A percentile compares a stretch with the other conserved stretches of the same genome.
phyloP scores from a whole-genome alignment of 1,140 invertebrate genomes.

The Drosophila asahinai region DNA sequence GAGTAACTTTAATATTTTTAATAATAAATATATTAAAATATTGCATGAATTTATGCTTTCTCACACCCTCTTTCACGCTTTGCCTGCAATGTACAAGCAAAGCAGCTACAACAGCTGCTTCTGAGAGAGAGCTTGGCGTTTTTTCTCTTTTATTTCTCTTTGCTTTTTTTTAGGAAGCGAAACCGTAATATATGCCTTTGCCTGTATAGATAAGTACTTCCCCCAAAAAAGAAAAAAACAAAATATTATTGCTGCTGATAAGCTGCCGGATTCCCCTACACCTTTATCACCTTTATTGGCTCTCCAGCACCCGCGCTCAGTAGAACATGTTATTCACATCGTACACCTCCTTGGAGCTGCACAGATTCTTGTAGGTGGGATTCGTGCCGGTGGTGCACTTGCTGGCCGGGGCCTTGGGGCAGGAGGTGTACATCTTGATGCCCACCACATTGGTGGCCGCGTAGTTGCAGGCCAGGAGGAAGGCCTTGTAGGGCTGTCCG shows the following conservation, averaged over 20 bases:
- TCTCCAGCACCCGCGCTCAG: background rate
- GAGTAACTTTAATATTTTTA: too few relatives aligned
- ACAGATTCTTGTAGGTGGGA: conserved; percentile 60
- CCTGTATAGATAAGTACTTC: too few relatives aligned
- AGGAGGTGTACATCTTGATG: conserved; percentile 64
- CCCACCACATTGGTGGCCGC: conserved; percentile 68
- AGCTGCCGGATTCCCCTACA: background rate
- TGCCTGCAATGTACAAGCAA: too few relatives aligned
- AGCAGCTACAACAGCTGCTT: too few relatives aligned
- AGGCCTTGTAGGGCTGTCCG: conserved; percentile 48
- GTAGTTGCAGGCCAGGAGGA: conserved; percentile 75
- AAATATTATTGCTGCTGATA: background rate
- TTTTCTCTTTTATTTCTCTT: too few relatives aligned
- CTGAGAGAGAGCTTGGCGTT: too few relatives aligned
- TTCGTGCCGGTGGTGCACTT: conserved; percentile 70
- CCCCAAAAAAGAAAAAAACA: background rate
- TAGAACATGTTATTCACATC: conserved; percentile 64
- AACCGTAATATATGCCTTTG: too few relatives aligned
- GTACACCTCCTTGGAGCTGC: conserved; percentile 71
- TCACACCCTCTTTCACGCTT: too few relatives aligned
- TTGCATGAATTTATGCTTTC: too few relatives aligned
- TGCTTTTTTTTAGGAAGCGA: too few relatives aligned
- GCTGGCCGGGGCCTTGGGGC: conserved; percentile 44
- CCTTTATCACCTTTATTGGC: background rate
- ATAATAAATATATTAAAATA: too few relatives aligned